A percentile compares a stretch with the other conserved stretches of the same genome.
Evolutionary conservation across 2,888 invertebrate species (phyloP).

Genomic region (Phyllotreta striolata): DNA sequence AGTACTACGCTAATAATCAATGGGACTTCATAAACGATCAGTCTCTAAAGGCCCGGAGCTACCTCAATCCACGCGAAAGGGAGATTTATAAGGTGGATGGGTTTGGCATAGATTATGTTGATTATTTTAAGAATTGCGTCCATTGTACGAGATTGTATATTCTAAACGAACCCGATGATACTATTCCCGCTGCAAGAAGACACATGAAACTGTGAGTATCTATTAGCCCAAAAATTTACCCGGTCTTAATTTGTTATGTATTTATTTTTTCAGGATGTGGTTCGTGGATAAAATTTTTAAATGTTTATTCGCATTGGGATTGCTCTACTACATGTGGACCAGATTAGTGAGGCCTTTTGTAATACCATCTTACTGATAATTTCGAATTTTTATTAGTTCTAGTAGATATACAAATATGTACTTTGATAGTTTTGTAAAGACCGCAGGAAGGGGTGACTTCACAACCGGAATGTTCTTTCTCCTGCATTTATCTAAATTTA

Average conservation of each 20-base stretch:
- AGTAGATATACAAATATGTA: too few species aligned
- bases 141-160: constrained; percentile 81
- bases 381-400: too few species aligned
- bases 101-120: constrained; percentile 75
- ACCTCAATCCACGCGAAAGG: constrained; percentile 72
- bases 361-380: constrained; percentile 9
- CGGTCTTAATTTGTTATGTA: background rate
- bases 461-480: too few species aligned
- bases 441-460: too few species aligned
- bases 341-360: constrained; percentile 34
- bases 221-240: background rate
- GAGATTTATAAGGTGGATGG: constrained; percentile 75
- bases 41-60: constrained; percentile 65
- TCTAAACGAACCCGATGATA: constrained; percentile 82
- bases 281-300: constrained; percentile 47
- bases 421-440: too few species aligned
- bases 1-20: constrained; percentile 91
- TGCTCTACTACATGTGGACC: constrained; percentile 44
- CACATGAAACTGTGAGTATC: constrained; percentile 80
- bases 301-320: constrained; percentile 40
- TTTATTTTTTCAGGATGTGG: constrained; percentile 51
- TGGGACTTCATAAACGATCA: constrained; percentile 87
- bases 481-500: too few species aligned
- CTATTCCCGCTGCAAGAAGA: constrained; percentile 78
- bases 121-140: constrained; percentile 85